Evolutionary conservation across 2,113 vertebrate genomes (phyloP).

Genomic region (Rhegmatorhina hoffmannsi): DNA sequence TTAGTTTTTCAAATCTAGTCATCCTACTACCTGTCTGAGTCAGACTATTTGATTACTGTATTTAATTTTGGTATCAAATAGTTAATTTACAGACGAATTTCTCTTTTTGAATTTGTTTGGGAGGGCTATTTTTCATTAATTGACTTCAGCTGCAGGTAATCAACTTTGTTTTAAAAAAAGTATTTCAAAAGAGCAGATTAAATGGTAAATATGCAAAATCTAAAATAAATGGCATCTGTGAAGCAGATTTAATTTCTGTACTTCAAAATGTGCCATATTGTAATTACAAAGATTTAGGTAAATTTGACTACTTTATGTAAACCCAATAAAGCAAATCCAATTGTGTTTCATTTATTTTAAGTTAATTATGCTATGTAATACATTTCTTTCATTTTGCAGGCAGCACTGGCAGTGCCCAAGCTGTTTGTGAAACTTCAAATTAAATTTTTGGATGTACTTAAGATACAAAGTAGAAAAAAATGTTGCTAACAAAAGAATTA

Average conservation of each 20-base stretch:
- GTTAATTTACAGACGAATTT: not conserved
- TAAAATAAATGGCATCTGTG: constrained; percentile 8
- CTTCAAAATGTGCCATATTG: constrained; percentile 31
- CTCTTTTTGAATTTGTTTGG: not conserved
- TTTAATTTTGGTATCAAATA: constrained; percentile 13
- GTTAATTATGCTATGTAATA: constrained; percentile 38
- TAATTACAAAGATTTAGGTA: constrained; percentile 47
- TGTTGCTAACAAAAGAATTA: not conserved
- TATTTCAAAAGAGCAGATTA: not conserved
- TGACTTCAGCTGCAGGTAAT: not conserved
- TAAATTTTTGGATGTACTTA: not conserved
- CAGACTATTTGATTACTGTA: not conserved
- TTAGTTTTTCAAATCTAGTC: not conserved
- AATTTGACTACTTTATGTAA: constrained; percentile 53
- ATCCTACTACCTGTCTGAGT: not conserved
- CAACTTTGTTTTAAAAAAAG: not conserved
- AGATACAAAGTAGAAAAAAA: not conserved
- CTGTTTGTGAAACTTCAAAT: constrained; percentile 26
- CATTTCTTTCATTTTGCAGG: not conserved
- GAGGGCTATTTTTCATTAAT: not conserved
- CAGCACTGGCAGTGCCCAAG: not conserved
- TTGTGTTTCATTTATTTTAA: constrained; percentile 42
- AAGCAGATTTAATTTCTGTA: constrained; percentile 30
- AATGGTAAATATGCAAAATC: not conserved
- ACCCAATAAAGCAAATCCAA: constrained; percentile 48